Evolutionary conservation across 2,888 invertebrate species (phyloP).

Genomic region (Drosophila multiciliata): DNA sequence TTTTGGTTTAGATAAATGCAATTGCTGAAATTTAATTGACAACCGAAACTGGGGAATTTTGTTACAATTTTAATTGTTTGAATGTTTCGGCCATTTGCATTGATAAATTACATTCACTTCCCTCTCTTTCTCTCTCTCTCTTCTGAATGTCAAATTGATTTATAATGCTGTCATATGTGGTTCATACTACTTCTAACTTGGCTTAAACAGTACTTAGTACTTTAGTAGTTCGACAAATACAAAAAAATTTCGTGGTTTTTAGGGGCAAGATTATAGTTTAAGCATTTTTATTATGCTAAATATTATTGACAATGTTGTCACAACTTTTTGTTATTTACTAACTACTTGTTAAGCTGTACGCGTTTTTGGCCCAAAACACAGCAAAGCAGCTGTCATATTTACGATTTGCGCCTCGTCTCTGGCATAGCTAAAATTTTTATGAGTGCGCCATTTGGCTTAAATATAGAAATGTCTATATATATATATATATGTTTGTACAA

Average conservation of each 20-base stretch:
- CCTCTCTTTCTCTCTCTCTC: neutral
- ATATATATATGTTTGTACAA: neutral
- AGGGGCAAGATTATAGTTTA: neutral
- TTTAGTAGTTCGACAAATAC: neutral
- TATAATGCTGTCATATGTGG: slow-evolving; percentile 24
- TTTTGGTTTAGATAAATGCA: slow-evolving; percentile 49
- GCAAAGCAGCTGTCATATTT: slow-evolving; percentile 41
- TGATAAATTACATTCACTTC: slow-evolving; percentile 22
- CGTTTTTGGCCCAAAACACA: slow-evolving; percentile 17
- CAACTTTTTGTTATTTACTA: neutral
- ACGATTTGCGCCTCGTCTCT: slow-evolving; percentile 29
- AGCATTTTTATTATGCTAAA: neutral
- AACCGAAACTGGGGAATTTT: slow-evolving; percentile 49
- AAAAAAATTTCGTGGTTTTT: neutral
- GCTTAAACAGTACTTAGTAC: neutral
- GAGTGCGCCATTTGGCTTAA: slow-evolving; percentile 8
- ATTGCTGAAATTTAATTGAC: slow-evolving; percentile 58
- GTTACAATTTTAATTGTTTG: slow-evolving; percentile 36
- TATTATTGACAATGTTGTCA: slow-evolving; percentile 15
- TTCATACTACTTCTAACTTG: neutral
- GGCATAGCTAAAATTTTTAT: slow-evolving; percentile 35
- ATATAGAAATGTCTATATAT: neutral
- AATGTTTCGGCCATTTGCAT: slow-evolving; percentile 33
- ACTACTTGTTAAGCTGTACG: slow-evolving; percentile 36
- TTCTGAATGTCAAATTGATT: slow-evolving; percentile 24